Evolutionary conservation across 2,888 invertebrate genomes (phyloP), one percentile per base, ranked within the genome.

Genomic region (Fissipunctia ypsillon): DNA sequence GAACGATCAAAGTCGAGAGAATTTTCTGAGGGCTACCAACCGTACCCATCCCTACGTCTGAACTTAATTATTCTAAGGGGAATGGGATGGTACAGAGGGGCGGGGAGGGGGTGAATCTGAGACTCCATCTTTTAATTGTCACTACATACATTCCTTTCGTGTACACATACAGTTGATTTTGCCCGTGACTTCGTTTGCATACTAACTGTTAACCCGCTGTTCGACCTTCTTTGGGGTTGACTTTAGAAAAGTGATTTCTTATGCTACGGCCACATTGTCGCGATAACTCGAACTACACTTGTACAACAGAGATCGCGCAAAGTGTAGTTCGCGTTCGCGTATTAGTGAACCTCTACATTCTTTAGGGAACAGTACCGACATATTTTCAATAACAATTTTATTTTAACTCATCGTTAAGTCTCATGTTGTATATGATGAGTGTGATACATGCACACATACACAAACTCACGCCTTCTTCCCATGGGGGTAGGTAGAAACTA

Each of bases 51-150:
- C 84, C 84, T 84, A 69, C 52, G 16, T 52, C 65, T 65, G 66
- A 80, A 87, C 84, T 83, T 85, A 85, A 87, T 87, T 87, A 87
- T 85, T 84, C 76, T 57, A 71, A 83, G 69, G 71, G 78, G 68
- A 69, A 69, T 73, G 83, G 74, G 80, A 79, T 77, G 57, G 71
- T 73, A 71, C 31, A 25, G 60, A 22, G 68, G 31, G 69, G 66
- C 5, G 38, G 43, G 61, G n/a, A 14, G 54, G n/a, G 5, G 43
- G 14, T 50, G 67, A 73, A 59, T 43, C 73, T 56, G 65, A 78
- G 69, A 66, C 69, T 69, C 70, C 72, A 81, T 81, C 76, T 84
- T 81, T 73, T 80, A 76, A 85, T 76, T 77, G 71, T 73, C 64
- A 75, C 14, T 69, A 52, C 35, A n/a, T 60, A 76, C 41, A 80